These are phyloP conservation scores for Drosophila imparisetae DNA, from an alignment of 2,888 invertebrate genomes.

Conservation along the genomic window DNA sequence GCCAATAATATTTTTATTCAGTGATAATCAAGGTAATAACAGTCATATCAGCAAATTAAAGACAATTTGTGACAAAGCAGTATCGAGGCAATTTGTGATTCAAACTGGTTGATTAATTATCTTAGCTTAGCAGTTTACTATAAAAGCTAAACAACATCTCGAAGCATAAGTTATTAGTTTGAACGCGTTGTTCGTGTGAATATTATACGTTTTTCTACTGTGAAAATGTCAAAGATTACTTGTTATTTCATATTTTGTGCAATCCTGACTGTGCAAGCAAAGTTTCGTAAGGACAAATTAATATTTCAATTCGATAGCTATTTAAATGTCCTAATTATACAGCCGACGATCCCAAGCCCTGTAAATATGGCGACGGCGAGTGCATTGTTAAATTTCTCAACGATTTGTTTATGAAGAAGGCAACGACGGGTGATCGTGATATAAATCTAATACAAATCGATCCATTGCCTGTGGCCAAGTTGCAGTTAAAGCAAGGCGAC, in stretches of 20 bases:
- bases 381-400: constrained; percentile 65
- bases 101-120: too few species aligned
- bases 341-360: constrained; percentile 78
- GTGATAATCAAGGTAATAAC: neutral
- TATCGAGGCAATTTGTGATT: too few species aligned
- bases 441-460: constrained; percentile 76
- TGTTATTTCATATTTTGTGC: constrained; percentile 8
- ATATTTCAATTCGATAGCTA: too few species aligned
- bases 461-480: constrained; percentile 70
- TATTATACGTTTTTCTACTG: neutral
- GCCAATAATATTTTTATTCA: neutral
- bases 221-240: constrained; percentile 28
- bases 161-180: constrained; percentile 29
- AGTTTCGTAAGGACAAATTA: constrained; percentile 58
- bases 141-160: constrained; percentile 31
- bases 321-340: neutral
- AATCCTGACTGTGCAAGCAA: constrained; percentile 29
- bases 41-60: too few species aligned
- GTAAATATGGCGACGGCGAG: constrained; percentile 70
- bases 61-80: too few species aligned
- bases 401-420: constrained; percentile 50
- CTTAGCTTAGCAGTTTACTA: constrained; percentile 21
- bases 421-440: constrained; percentile 59
- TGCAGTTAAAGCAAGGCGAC: constrained; percentile 76
- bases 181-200: constrained; percentile 8